Evolutionary conservation across 2,113 vertebrate genomes (phyloP), one percentile per base, ranked within the genome.

Genomic region (Ammospiza nelsoni): DNA sequence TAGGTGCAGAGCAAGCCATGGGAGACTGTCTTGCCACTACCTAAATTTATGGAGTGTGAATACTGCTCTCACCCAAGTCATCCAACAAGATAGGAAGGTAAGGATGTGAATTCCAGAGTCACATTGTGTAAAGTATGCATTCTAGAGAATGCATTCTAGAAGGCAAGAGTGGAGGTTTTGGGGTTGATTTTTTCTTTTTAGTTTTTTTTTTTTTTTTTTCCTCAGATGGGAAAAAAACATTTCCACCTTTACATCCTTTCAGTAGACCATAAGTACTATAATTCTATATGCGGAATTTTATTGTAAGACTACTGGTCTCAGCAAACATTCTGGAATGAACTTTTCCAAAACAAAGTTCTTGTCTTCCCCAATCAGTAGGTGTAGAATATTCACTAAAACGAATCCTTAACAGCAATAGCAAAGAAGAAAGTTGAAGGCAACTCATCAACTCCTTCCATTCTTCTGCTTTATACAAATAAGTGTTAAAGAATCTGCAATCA

Each of bases 171-270:
- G 2, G 22, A 51, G 5, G 20, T 46, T 67, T 66, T 11, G 29
- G 1, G 3, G 7, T 20, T 28, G 52, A 9, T 28, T 52, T 52
- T 52, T 52, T 21, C 9, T 28, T 52, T 29, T 17, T 44, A 14
- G 41, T 39, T 39, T 1, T 9, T 2, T 9, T 1, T 9, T 2
- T 9, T 5, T 23, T 15, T 18, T 35, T 39, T n/a, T 73, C 65
- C 43, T 39, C 0, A 3, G 27, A 35, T 15, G 11, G 13, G 6
- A 55, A 74, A 54, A 63, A 55, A 69, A 37, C 13, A 74, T 17
- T 77, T 76, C 46, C 20, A 84, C 21, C 31, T 86, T 86, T 58
- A 52, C 11, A 59, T n/a, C 19, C 13, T 74, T 77, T 39, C 44
- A 72, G 14, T 23, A 82, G 41, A 44, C 11, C 3, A 0, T 14